Conservation (phyloP, 2,113 vertebrate species). For the Dromiciops gliroides region DNA sequence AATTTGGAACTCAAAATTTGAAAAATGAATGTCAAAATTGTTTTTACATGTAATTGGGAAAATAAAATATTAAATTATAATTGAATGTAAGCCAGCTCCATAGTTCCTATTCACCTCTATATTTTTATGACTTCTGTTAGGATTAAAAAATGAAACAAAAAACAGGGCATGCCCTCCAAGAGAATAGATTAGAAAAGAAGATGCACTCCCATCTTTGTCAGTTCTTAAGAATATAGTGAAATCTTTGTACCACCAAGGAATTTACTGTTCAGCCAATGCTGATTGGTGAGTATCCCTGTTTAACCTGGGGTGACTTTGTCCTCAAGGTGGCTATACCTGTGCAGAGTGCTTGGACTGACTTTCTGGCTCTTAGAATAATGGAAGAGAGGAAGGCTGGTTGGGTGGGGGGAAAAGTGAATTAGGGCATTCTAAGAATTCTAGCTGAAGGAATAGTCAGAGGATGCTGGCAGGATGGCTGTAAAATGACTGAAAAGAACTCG, state of each 20-base stretch:
- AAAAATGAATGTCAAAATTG: background rate
- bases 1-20: background rate
- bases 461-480: background rate
- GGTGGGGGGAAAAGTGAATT: background rate
- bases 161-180: background rate
- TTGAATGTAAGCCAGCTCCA: background rate
- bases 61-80: background rate
- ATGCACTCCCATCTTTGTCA: background rate
- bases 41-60: background rate
- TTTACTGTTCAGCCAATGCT: background rate
- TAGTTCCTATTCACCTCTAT: background rate
- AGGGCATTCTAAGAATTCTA: background rate
- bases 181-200: background rate
- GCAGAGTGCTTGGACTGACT: slow-evolving; percentile 1
- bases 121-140: background rate
- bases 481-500: slow-evolving; percentile 33
- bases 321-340: background rate
- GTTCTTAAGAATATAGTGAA: background rate
- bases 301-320: background rate
- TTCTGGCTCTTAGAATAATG: slow-evolving; percentile 24
- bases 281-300: background rate
- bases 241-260: background rate
- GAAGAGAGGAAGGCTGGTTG: background rate
- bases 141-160: background rate
- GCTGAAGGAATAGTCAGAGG: background rate